phyloP scores from a whole-genome alignment of 2,113 vertebrate species.

The Spea multiplicata region DNA sequence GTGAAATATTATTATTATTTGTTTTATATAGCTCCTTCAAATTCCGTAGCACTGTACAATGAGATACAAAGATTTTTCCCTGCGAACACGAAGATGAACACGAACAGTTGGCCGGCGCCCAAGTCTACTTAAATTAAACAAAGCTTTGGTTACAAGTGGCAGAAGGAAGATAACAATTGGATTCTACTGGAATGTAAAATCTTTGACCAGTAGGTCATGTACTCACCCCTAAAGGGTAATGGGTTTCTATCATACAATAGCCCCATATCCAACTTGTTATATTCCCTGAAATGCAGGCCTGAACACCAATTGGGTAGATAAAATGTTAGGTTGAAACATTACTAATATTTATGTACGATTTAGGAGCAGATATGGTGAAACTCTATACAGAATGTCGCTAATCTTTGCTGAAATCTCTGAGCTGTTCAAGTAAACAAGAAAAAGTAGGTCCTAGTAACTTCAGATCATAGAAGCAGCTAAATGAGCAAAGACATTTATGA shows the following conservation, averaged over 20 bases:
- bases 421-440: conserved; percentile 4
- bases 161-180: conserved; percentile 38
- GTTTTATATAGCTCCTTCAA: too few species aligned
- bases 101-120: too few species aligned
- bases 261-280: conserved; percentile 37
- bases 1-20: too few species aligned
- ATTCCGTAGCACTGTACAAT: too few species aligned
- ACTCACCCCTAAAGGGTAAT: conserved; percentile 45
- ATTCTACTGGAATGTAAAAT: conserved; percentile 36
- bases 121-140: conserved; percentile 15
- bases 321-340: conserved; percentile 40
- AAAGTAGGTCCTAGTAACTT: background rate
- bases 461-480: conserved; percentile 28
- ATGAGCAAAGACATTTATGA: conserved; percentile 37
- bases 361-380: conserved; percentile 5
- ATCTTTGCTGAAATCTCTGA: conserved; percentile 18
- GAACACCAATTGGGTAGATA: conserved; percentile 23
- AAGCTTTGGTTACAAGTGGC: conserved; percentile 34
- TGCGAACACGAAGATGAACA: too few species aligned
- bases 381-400: conserved; percentile 4
- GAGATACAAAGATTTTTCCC: too few species aligned
- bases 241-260: conserved; percentile 46
- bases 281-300: conserved; percentile 22
- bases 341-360: conserved; percentile 34
- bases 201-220: conserved; percentile 41